These are phyloP conservation scores for Caenorhabditis briggsae DNA, from an alignment of 1,140 invertebrate species.

Conservation along the genomic window DNA sequence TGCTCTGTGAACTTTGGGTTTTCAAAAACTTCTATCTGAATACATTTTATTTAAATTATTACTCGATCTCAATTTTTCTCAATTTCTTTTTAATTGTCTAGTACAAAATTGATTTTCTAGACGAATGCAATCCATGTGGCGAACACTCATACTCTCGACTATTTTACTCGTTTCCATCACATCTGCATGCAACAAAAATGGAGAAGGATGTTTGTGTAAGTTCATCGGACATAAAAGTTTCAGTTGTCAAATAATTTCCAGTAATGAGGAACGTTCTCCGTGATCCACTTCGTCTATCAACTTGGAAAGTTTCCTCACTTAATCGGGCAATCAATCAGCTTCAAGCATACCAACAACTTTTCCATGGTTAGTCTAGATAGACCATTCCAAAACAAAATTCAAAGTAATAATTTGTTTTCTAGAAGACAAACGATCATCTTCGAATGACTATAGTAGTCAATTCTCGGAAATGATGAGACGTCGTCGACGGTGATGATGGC, in stretches of 20 bases:
- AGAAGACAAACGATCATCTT: constrained; percentile 41
- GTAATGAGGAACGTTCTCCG: constrained; percentile 61
- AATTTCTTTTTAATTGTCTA: background rate
- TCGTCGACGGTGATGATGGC: constrained; percentile 34
- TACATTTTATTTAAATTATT: background rate
- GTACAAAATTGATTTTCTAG: background rate
- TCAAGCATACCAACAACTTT: constrained; percentile 64
- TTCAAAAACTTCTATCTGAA: background rate
- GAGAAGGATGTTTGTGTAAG: constrained; percentile 48
- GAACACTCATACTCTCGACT: constrained; percentile 4
- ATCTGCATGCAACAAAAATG: constrained; percentile 46
- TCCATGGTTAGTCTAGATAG: constrained; percentile 38
- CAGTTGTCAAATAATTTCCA: background rate
- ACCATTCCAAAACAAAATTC: background rate
- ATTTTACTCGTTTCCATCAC: constrained; percentile 23
- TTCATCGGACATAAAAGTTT: background rate
- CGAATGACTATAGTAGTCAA: constrained; percentile 1
- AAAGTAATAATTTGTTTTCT: background rate
- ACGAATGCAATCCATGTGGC: constrained; percentile 42
- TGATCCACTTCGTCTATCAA: constrained; percentile 60
- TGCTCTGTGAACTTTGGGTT: background rate
- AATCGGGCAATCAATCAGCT: constrained; percentile 63
- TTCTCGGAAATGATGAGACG: constrained; percentile 34
- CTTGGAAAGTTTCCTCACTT: constrained; percentile 59
- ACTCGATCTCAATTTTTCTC: background rate